These are phyloP conservation scores for Vimba vimba DNA, from an alignment of 2,113 vertebrate genomes.

Conservation along the genomic window DNA sequence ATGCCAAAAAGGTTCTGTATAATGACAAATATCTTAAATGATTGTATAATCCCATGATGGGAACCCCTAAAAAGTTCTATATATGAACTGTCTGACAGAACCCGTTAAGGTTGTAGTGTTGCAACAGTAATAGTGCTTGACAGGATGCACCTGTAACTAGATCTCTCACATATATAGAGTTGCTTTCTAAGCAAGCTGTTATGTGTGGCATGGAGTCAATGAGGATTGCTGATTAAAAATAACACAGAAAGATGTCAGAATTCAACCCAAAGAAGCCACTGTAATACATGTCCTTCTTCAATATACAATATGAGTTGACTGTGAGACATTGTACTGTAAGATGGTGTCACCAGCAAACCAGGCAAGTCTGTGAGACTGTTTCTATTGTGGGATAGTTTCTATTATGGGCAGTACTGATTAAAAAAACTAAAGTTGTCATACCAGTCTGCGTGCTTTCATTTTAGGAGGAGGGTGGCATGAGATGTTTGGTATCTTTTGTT, in stretches of 20 bases:
- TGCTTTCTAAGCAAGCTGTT: neutral
- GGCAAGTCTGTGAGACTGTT: neutral
- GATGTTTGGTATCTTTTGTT: neutral
- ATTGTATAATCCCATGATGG: too few species aligned
- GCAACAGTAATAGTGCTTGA: neutral
- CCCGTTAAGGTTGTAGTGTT: neutral
- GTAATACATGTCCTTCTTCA: neutral
- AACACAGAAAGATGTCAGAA: neutral
- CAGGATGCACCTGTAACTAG: neutral
- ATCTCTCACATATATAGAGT: neutral
- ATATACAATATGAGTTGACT: neutral
- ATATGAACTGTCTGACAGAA: too few species aligned
- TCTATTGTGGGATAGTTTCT: neutral
- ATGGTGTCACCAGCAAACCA: neutral
- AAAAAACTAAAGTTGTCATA: too few species aligned
- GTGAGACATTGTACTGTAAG: neutral
- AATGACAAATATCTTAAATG: too few species aligned
- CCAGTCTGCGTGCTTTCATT: neutral
- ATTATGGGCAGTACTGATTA: neutral
- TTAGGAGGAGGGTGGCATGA: neutral
- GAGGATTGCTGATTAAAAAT: neutral
- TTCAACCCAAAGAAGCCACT: neutral
- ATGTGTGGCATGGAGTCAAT: neutral
- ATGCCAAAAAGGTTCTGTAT: too few species aligned
- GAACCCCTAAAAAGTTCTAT: too few species aligned